These are phyloP conservation scores for Halictus ligatus DNA, from an alignment of 2,888 invertebrate species.

Conservation along the genomic window DNA sequence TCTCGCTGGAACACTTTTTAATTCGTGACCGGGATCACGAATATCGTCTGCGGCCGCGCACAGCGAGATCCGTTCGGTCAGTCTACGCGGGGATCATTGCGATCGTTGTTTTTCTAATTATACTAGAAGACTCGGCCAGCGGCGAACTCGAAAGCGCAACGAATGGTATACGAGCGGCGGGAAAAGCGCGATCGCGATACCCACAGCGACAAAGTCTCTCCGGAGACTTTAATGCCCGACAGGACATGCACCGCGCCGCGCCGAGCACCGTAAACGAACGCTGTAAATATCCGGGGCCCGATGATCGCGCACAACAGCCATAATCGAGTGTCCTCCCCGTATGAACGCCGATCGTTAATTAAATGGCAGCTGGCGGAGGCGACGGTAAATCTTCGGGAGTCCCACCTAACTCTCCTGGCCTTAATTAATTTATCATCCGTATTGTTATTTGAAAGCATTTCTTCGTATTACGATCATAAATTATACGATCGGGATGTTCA, in stretches of 20 bases:
- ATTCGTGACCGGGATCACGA: conserved; percentile 57
- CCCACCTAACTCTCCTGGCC: background rate
- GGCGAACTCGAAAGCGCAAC: background rate
- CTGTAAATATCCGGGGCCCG: conserved; percentile 13
- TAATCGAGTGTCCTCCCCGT: conserved; percentile 12
- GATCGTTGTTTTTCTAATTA: conserved; percentile 54
- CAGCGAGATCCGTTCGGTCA: background rate
- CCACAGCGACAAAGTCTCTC: conserved; percentile 18
- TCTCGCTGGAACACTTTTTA: conserved; percentile 65
- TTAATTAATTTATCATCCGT: conserved; percentile 8
- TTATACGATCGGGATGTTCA: background rate
- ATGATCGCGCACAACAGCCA: conserved; percentile 12
- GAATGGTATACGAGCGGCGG: conserved; percentile 14
- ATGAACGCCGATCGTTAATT: conserved; percentile 28
- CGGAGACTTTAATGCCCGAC: conserved; percentile 13
- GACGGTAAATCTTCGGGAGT: conserved; percentile 42
- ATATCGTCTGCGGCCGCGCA: conserved; percentile 36
- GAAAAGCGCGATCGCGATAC: conserved; percentile 25
- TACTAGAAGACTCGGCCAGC: no score
- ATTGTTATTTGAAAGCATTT: background rate
- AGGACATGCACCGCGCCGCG: background rate
- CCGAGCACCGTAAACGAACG: conserved; percentile 13
- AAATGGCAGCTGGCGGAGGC: conserved; percentile 11
- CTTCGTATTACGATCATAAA: background rate
- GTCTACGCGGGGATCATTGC: conserved; percentile 11